Conservation (phyloP, 2,113 vertebrate genomes). For the Mirza zaza region DNA sequence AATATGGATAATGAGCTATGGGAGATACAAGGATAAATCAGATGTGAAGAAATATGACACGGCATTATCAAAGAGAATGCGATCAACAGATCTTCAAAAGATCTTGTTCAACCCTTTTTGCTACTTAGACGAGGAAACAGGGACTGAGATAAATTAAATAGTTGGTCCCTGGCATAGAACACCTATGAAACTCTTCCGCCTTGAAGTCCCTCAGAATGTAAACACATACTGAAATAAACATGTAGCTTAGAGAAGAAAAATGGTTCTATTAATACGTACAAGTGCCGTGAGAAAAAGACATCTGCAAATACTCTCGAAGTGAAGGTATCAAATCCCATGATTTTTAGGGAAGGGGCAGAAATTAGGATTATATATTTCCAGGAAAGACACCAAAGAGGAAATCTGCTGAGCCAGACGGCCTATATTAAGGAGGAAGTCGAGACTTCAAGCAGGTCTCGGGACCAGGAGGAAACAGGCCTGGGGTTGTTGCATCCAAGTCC, state of each 20-base stretch:
- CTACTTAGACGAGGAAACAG: not conserved
- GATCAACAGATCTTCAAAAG: not conserved
- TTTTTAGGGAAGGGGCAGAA: not conserved
- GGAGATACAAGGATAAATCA: not conserved
- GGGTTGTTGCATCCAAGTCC: accelerated
- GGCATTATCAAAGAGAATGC: not conserved
- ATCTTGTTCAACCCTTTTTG: not conserved
- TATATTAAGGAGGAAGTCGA: not conserved
- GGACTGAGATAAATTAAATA: not conserved
- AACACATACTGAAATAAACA: not conserved
- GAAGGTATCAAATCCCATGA: not conserved
- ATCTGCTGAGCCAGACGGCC: not conserved
- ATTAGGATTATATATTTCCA: not conserved
- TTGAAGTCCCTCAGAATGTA: not conserved
- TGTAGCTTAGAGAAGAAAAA: not conserved
- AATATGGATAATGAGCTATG: not conserved
- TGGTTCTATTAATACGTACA: accelerated
- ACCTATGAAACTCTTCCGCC: not conserved
- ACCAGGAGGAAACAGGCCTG: not conserved
- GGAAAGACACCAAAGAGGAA: not conserved
- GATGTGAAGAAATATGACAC: not conserved
- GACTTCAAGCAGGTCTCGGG: not conserved
- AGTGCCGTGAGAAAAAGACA: not conserved
- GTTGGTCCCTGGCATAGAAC: not conserved
- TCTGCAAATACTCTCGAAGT: not conserved